Percentiles rank a stretch among this genome's conserved stretches.
Evolutionary conservation across 2,888 invertebrate species (phyloP).

Genomic region (Ormyrus labotus): DNA sequence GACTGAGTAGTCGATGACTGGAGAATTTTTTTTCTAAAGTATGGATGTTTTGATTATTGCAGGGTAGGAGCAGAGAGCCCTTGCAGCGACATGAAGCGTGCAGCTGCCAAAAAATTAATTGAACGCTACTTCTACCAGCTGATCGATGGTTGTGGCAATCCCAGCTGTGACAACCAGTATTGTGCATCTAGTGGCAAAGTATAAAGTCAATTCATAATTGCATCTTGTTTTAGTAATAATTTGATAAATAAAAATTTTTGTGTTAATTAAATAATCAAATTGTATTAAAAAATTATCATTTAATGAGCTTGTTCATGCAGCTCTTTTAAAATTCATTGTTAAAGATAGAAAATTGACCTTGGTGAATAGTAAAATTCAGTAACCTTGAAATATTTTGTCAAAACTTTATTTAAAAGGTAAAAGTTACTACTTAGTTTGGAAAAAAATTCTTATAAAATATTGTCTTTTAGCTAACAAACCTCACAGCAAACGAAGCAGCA

Average conservation of each 20-base stretch:
- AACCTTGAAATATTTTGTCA: background rate
- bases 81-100: slow-evolving; percentile 77
- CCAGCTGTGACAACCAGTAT: slow-evolving; percentile 88
- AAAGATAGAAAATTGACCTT: background rate
- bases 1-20: background rate
- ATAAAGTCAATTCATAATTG: slow-evolving; percentile 61
- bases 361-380: background rate
- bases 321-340: background rate
- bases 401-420: too few species aligned
- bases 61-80: slow-evolving; percentile 74
- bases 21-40: too few species aligned
- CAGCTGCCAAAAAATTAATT: slow-evolving; percentile 88
- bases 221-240: too few species aligned
- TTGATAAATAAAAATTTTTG: too few species aligned
- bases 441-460: slow-evolving; percentile 21
- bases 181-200: slow-evolving; percentile 95
- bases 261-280: too few species aligned
- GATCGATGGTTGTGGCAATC: slow-evolving; percentile 93
- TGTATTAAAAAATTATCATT: too few species aligned
- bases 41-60: slow-evolving; percentile 16
- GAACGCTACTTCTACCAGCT: slow-evolving; percentile 95
- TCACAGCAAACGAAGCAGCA: slow-evolving; percentile 93
- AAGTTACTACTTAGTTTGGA: too few species aligned
- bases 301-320: background rate
- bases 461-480: slow-evolving; percentile 79